phyloP scores from a whole-genome alignment of 2,888 invertebrate species.

The Ennomos quercinarius region DNA sequence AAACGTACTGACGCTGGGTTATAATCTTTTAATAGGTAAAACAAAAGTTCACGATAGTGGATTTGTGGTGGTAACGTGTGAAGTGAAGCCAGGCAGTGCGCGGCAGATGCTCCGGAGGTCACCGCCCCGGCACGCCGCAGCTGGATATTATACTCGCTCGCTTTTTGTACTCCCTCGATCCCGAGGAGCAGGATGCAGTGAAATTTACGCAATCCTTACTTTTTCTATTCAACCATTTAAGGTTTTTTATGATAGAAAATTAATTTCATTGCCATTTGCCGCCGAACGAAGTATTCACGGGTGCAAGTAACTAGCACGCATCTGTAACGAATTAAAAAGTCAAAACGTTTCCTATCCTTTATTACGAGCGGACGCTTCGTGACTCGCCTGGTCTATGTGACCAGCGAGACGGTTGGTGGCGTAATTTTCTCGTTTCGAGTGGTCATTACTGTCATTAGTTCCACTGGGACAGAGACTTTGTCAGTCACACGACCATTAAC shows the following conservation, averaged over 20 bases:
- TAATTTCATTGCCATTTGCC: conserved; percentile 27
- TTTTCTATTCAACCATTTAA: conserved; percentile 37
- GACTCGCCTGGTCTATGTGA: conserved; percentile 72
- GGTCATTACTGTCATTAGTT: conserved; percentile 84
- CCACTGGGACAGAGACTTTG: conserved; percentile 70
- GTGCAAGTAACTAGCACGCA: conserved; percentile 29
- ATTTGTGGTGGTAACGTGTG: conserved; percentile 64
- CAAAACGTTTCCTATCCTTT: conserved; percentile 51
- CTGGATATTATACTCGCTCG: conserved; percentile 66
- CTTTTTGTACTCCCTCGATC: conserved; percentile 61
- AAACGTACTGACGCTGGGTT: conserved; percentile 15
- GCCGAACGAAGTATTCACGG: conserved; percentile 25
- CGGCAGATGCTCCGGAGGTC: conserved; percentile 76
- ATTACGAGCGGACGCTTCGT: conserved; percentile 61
- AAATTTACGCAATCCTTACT: conserved; percentile 49
- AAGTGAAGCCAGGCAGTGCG: conserved; percentile 59
- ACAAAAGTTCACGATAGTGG: conserved; percentile 49
- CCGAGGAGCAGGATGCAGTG: conserved; percentile 46
- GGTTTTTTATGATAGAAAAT: conserved; percentile 34
- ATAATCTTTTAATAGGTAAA: conserved; percentile 28
- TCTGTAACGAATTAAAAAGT: conserved; percentile 52
- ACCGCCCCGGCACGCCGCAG: conserved; percentile 71
- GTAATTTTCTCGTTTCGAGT: conserved; percentile 80
- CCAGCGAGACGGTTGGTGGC: conserved; percentile 54
- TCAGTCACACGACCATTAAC: conserved; percentile 74